Conservation (phyloP, 2,797 vertebrate species). For the Dicrostonyx torquatus region DNA sequence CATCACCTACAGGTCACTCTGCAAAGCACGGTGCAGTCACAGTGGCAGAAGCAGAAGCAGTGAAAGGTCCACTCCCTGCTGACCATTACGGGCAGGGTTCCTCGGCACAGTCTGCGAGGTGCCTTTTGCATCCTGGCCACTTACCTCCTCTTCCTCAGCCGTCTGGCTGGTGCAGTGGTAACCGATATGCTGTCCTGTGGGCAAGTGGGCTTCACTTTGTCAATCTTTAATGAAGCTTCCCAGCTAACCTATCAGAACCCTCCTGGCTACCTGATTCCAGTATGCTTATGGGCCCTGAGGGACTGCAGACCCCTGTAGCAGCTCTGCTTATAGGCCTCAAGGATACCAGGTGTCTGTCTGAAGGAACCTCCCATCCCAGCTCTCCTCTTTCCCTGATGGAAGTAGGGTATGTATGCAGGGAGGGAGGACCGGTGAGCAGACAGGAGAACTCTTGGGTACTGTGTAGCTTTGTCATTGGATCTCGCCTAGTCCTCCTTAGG, state of each 20-base stretch:
- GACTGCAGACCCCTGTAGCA: not conserved
- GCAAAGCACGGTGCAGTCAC: constrained; percentile 93
- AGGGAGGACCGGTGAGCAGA: not conserved
- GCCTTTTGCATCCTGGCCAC: constrained; percentile 81
- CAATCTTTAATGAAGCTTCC: constrained; percentile 87
- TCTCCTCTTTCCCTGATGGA: not conserved
- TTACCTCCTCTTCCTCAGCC: constrained; percentile 74
- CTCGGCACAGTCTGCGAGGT: constrained; percentile 72
- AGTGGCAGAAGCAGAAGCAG: constrained; percentile 96
- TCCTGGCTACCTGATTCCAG: constrained; percentile 52
- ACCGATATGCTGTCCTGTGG: constrained; percentile 81
- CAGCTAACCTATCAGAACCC: constrained; percentile 78
- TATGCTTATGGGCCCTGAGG: not conserved
- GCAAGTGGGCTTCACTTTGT: constrained; percentile 73
- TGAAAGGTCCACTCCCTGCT: constrained; percentile 96
- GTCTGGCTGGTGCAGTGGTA: constrained; percentile 83
- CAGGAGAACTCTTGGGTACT: not conserved
- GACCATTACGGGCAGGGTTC: constrained; percentile 89
- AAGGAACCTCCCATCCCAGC: not conserved
- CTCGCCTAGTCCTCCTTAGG: not conserved
- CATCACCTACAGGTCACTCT: constrained; percentile 96
- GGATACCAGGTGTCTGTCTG: not conserved
- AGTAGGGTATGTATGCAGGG: not conserved
- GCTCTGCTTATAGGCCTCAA: not conserved
- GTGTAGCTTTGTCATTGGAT: accelerated